Evolutionary conservation across 2,797 vertebrate genomes (phyloP).

Genomic region (Gadopsis bispinosus): DNA sequence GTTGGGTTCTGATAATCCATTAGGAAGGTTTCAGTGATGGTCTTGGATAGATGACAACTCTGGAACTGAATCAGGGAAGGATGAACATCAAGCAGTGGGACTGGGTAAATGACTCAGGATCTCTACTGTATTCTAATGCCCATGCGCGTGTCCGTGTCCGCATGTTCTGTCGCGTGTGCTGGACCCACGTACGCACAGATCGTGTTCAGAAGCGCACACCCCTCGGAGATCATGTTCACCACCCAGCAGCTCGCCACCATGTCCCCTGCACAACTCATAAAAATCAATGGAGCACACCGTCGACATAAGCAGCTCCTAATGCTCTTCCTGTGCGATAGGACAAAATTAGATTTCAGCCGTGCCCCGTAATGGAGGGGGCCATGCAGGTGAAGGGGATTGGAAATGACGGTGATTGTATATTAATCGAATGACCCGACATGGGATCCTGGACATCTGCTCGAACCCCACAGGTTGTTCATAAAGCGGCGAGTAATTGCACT

Average conservation of each 20-base stretch:
- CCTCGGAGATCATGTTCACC: constrained; percentile 69
- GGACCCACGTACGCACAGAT: constrained; percentile 47
- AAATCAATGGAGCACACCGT: constrained; percentile 84
- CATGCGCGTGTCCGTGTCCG: constrained; percentile 5
- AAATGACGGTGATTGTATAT: constrained; percentile 83
- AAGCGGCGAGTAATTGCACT: constrained; percentile 63
- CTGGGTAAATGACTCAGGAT: not conserved
- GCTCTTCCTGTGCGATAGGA: constrained; percentile 84
- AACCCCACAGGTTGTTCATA: constrained; percentile 76
- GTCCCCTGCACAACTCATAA: constrained; percentile 70
- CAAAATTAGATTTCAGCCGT: constrained; percentile 86
- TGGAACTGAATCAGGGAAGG: constrained; percentile 41
- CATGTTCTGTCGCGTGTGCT: constrained; percentile 20
- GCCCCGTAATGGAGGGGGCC: constrained; percentile 80
- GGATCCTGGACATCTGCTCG: constrained; percentile 83
- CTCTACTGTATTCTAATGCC: constrained; percentile 34
- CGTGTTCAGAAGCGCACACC: constrained; percentile 59
- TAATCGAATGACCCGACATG: constrained; percentile 86
- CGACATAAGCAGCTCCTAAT: constrained; percentile 83
- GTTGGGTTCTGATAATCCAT: constrained; percentile 66
- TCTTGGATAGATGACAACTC: constrained; percentile 47
- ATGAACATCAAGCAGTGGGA: constrained; percentile 36
- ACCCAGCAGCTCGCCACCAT: constrained; percentile 45
- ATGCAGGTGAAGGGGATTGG: constrained; percentile 82
- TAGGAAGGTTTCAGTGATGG: constrained; percentile 38